phyloP scores from a whole-genome alignment of 2,113 vertebrate species.

The Aleadryas rufinucha region DNA sequence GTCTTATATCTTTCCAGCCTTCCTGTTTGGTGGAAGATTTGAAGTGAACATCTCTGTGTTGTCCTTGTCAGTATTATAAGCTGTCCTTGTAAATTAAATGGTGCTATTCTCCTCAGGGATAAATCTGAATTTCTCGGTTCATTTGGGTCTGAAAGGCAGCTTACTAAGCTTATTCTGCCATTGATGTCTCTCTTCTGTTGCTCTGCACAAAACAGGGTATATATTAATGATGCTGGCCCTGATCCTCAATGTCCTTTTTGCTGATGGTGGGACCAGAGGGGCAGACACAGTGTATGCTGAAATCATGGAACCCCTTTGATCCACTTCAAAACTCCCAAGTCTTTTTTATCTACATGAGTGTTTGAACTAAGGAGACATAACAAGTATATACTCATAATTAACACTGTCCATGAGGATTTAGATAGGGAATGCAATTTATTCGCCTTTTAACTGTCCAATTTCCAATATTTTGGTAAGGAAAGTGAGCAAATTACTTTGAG shows the following conservation, averaged over 20 bases:
- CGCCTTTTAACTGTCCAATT: background rate
- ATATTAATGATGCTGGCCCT: background rate
- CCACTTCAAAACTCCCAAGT: background rate
- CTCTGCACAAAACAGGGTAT: background rate
- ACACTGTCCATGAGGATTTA: background rate
- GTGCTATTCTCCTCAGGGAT: slow-evolving; percentile 42
- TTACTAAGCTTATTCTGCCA: slow-evolving; percentile 41
- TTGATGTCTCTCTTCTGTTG: slow-evolving; percentile 26
- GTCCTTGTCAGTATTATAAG: slow-evolving; percentile 50
- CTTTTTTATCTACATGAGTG: slow-evolving; percentile 5
- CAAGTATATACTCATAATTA: slow-evolving; percentile 1
- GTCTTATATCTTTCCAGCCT: background rate
- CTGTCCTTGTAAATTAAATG: slow-evolving; percentile 59
- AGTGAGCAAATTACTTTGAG: background rate
- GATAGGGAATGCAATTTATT: background rate
- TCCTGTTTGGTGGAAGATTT: background rate
- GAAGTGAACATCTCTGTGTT: background rate
- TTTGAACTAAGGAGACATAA: background rate
- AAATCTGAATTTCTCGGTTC: slow-evolving; percentile 43
- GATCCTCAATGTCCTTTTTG: slow-evolving; percentile 7
- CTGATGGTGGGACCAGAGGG: background rate
- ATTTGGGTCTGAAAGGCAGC: slow-evolving; percentile 46
- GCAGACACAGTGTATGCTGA: background rate
- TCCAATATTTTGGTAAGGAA: background rate
- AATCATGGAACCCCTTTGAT: background rate